Evolutionary conservation across 2,888 invertebrate species (phyloP).

Genomic region (Crossocerus cetratus): DNA sequence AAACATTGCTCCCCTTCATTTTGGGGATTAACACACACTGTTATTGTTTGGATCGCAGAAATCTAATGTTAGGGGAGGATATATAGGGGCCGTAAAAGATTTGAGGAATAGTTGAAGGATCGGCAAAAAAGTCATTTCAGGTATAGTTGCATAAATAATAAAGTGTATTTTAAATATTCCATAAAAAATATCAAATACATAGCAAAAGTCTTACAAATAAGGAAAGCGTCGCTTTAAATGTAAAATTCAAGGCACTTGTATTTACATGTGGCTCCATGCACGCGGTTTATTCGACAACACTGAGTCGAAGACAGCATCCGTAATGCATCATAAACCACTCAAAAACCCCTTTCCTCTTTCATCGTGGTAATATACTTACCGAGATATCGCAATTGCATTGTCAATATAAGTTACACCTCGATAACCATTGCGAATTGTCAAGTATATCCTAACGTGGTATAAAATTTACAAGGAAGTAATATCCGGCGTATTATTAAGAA

Average conservation of each 20-base stretch:
- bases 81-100: too few species aligned
- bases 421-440: constrained; percentile 28
- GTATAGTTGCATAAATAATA: constrained; percentile 64
- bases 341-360: neutral
- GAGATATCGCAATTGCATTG: neutral
- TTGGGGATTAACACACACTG: too few species aligned
- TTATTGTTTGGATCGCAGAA: too few species aligned
- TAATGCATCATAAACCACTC: too few species aligned
- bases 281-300: too few species aligned
- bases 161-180: constrained; percentile 71
- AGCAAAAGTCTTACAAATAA: constrained; percentile 41
- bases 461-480: constrained; percentile 31
- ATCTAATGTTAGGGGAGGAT: too few species aligned
- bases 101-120: too few species aligned
- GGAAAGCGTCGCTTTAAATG: constrained; percentile 35
- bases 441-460: constrained; percentile 21
- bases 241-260: constrained; percentile 66
- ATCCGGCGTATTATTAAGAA: constrained; percentile 10
- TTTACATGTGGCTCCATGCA: constrained; percentile 48
- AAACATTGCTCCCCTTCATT: too few species aligned
- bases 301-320: too few species aligned
- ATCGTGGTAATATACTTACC: neutral
- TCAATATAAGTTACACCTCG: constrained; percentile 13
- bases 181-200: constrained; percentile 68
- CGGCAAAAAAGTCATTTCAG: neutral